These are phyloP conservation scores for Dendrolimus pini DNA, from an alignment of 2,888 invertebrate species.

Conservation along the genomic window DNA sequence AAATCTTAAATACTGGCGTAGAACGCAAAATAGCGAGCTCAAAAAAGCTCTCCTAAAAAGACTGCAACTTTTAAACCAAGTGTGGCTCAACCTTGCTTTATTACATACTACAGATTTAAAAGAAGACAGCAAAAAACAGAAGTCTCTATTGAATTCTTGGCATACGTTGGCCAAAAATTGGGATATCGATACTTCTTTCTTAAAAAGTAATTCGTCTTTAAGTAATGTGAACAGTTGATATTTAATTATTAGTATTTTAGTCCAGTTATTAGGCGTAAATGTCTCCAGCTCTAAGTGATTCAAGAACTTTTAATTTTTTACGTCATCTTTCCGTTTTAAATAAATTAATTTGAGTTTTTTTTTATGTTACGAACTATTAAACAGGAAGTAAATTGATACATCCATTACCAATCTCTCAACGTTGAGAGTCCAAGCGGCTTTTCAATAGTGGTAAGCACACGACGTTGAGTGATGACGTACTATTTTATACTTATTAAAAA, in stretches of 20 bases:
- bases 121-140: constrained; percentile 33
- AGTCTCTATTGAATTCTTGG: constrained; percentile 37
- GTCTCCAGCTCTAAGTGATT: background rate
- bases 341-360: too few relatives aligned
- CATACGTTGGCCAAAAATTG: constrained; percentile 44
- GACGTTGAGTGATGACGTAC: too few relatives aligned
- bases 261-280: constrained; percentile 1
- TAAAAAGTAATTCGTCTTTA: constrained; percentile 38
- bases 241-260: constrained; percentile 9
- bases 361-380: too few relatives aligned
- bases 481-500: too few relatives aligned
- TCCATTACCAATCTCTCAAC: too few relatives aligned
- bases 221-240: constrained; percentile 24
- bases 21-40: constrained; percentile 36
- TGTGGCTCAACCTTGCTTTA: constrained; percentile 51
- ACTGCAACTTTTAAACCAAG: constrained; percentile 53
- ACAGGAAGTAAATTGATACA: too few relatives aligned
- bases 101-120: constrained; percentile 50
- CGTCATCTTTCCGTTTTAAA: too few relatives aligned
- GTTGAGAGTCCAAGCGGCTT: too few relatives aligned
- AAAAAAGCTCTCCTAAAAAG: constrained; percentile 50
- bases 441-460: too few relatives aligned
- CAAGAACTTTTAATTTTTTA: constrained; percentile 25
- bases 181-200: constrained; percentile 43
- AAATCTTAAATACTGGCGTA: constrained; percentile 74